Conservation (phyloP, 1,140 invertebrate genomes). For the Subanguina moxae region DNA sequence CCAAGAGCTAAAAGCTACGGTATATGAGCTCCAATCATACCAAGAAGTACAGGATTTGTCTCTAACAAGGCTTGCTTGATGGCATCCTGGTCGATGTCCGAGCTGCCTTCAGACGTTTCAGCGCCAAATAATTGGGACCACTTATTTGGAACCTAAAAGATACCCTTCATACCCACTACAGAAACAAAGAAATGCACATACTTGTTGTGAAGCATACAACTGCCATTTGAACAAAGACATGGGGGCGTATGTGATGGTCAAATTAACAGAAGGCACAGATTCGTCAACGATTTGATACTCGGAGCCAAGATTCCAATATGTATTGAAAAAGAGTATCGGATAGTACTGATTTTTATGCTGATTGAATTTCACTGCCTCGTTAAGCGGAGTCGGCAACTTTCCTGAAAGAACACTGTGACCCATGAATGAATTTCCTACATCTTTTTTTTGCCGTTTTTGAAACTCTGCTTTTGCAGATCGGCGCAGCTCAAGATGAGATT, state of each 20-base stretch:
- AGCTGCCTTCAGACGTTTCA: slow-evolving; percentile 65
- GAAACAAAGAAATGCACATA: slow-evolving; percentile 7
- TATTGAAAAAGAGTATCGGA: slow-evolving; percentile 75
- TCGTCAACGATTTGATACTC: slow-evolving; percentile 92
- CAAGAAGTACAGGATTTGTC: slow-evolving; percentile 91
- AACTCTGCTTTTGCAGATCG: too few species aligned
- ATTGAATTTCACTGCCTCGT: slow-evolving; percentile 74
- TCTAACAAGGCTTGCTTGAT: slow-evolving; percentile 93
- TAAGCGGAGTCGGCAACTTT: slow-evolving; percentile 43
- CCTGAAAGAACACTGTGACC: too few species aligned
- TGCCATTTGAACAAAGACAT: slow-evolving; percentile 95
- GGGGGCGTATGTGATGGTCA: slow-evolving; percentile 82
- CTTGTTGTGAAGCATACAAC: slow-evolving; percentile 78
- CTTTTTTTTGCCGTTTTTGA: too few species aligned
- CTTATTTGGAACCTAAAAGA: slow-evolving; percentile 62
- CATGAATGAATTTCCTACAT: too few species aligned
- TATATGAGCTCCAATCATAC: not conserved
- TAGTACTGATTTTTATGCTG: slow-evolving; percentile 62
- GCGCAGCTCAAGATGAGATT: too few species aligned
- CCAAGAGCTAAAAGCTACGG: too few species aligned
- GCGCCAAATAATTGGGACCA: slow-evolving; percentile 62
- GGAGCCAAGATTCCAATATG: slow-evolving; percentile 76
- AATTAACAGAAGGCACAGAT: slow-evolving; percentile 66
- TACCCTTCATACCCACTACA: too few species aligned
- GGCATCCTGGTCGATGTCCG: slow-evolving; percentile 89